Conservation (phyloP, 2,797 vertebrate genomes). For the Tragelaphus eurycerus region DNA sequence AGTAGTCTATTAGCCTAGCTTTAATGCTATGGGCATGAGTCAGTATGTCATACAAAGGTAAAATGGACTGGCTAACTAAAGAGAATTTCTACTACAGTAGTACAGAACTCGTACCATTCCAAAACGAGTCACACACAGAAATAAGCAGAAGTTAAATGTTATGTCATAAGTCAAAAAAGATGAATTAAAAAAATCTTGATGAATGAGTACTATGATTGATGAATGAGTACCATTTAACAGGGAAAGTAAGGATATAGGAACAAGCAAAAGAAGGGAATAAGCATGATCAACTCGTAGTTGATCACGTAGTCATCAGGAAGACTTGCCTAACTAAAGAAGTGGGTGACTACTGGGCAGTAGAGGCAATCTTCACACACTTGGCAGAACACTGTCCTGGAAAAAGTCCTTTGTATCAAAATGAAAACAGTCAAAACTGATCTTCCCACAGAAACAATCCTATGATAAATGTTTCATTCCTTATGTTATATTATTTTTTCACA, state of each 20-base stretch:
- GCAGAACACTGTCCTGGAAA: conserved; percentile 12
- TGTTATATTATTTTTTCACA: neutral
- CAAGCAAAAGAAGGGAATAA: neutral
- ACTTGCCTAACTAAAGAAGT: conserved; percentile 8
- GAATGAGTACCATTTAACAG: neutral
- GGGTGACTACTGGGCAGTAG: neutral
- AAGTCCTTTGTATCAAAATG: conserved; percentile 24
- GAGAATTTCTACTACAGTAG: neutral
- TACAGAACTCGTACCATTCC: neutral
- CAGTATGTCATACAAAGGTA: neutral
- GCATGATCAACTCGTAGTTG: neutral
- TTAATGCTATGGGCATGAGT: neutral
- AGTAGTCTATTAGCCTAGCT: neutral
- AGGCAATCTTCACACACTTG: neutral
- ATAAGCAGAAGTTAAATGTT: neutral
- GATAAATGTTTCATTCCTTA: neutral
- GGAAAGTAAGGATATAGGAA: neutral
- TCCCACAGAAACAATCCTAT: conserved; percentile 7
- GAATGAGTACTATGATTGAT: neutral
- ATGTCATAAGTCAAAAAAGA: neutral
- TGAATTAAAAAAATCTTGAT: neutral
- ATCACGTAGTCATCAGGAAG: neutral
- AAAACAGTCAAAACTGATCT: conserved; percentile 2
- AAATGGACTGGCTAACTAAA: neutral
- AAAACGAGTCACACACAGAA: neutral